phyloP scores from a whole-genome alignment of 2,888 invertebrate species.

The Neria commutata region DNA sequence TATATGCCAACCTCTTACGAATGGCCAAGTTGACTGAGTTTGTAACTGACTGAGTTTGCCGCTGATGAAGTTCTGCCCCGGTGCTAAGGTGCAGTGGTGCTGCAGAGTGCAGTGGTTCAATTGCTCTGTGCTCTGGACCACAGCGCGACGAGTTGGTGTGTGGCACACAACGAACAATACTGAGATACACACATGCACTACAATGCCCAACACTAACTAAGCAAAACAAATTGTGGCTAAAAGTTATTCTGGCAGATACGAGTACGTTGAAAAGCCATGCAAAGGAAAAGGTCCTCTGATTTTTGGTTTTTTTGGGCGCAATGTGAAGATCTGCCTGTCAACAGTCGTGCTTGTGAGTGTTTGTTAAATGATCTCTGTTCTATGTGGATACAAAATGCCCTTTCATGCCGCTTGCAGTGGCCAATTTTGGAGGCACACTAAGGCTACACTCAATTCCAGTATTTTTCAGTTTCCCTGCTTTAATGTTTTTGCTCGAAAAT shows the following conservation, averaged over 20 bases:
- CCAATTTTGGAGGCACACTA: no score
- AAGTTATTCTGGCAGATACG: neutral
- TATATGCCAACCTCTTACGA: no score
- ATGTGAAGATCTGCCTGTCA: slow-evolving; percentile 13
- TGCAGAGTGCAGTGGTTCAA: slow-evolving; percentile 20
- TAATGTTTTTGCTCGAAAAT: slow-evolving; percentile 19
- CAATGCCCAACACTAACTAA: slow-evolving; percentile 23
- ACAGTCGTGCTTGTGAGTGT: slow-evolving; percentile 11
- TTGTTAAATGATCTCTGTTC: slow-evolving; percentile 22
- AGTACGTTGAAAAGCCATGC: neutral
- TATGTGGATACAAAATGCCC: neutral
- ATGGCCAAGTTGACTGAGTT: neutral
- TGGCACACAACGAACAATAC: slow-evolving; percentile 10
- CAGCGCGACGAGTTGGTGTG: neutral
- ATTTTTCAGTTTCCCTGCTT: slow-evolving; percentile 6
- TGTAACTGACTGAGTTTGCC: neutral
- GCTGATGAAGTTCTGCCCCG: no score
- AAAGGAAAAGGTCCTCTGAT: slow-evolving; percentile 4
- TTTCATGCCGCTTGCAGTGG: neutral
- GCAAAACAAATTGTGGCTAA: slow-evolving; percentile 15
- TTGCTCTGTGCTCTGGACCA: neutral
- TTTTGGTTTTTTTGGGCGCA: slow-evolving; percentile 13
- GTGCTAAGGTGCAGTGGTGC: neutral
- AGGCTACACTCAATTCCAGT: no score
- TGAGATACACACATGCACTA: no score